Base-by-base conservation (phyloP, 1,140 invertebrate species). In the Fopius arisanus region DNA sequence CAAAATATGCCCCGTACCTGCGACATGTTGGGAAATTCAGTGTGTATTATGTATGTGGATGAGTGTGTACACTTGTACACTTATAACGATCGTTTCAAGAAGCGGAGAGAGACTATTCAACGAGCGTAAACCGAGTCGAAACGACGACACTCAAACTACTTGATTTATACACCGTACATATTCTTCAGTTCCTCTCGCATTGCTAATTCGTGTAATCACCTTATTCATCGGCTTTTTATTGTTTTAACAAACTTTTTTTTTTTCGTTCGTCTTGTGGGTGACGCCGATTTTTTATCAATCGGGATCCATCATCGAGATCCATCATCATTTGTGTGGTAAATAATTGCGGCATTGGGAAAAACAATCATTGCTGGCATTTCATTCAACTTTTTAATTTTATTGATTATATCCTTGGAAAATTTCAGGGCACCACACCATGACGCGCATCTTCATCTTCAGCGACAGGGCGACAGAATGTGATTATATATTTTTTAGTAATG, bases 131-230 rank as follows among this genome's bases (percentile, higher is more conserved):
- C 43, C 41, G 23, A 73, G 54, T 66, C 33, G 65, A 73, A 67
- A 73, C 48, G 71, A 73, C 71, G 65, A 67, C 43, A 73, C 71
- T 73, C 67, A 69, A 43, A 68, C 72, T 48, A 68, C 72, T 41
- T 73, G 72, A 73, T 73, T 73, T 73, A 73, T 66, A 68, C 48
- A 73, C 72, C 72, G 37, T 37, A 73, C 48, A 62, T 68, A 73
- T 73, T 68, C 41, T 26, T 59, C 26, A 70, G 40, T 31, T 28
- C 71, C 43, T 65, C 62, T 31, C 40, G 31, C 66, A 73, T 73
- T 68, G 54, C 66, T 73, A 73, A 73, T 73, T 51, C 72, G 33
- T 73, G 72, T 73, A 73, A 73, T 73, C 72, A 73, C 66, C 72
- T 73, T 59, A 23, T 68, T 48, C 66, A 28, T 41, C 5, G 16